Base-by-base conservation (phyloP, 2,888 invertebrate genomes). In the Lithophane semibrunnea region DNA sequence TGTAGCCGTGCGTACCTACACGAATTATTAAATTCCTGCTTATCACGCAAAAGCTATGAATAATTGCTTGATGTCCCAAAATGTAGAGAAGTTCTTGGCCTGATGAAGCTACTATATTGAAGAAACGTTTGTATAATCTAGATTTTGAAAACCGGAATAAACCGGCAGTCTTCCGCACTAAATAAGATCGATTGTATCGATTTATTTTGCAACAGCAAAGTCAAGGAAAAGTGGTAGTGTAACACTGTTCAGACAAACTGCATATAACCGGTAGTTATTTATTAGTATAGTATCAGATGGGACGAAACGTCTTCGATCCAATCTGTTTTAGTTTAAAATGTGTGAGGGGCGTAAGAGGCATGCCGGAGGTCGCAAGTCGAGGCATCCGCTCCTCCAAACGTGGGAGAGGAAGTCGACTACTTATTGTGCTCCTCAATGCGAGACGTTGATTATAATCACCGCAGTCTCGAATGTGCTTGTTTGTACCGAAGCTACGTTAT, bases 371-470 rank as follows among this genome's bases (percentile, higher is more conserved):
- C 95, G 95, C 91, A 88, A 94, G 94, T 93, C 92, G 93, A 88
- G 91, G 93, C 95, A 95, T 95, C 95, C 96, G 96, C 92, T 92
- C 90, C 90, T 91, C 93, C 92, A 93, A 94, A 94, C 96, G 96
- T 96, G 96, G 94, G 96, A 96, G 96, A 96, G 96, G 96, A 96
- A 94, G 95, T 94, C 93, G 92, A 91, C 92, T 95, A 96, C 95
- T 96, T 95, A 96, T 95, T 95, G 96, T 96, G 95, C 94, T 96
- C 95, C 92, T 94, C 94, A 96, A 95, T 94, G 95, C 96, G 96
- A 95, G 96, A 96, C 96, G 95, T 91, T 88, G 90, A 92, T 92
- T 90, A 89, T 86, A 91, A 92, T 92, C 92, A 89, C 90, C 71
- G 77, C 83, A 87, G 77, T 85, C 89, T 90, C 88, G 88, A 90